Conservation (phyloP, 2,113 vertebrate species). For the Phocoena sinus region DNA sequence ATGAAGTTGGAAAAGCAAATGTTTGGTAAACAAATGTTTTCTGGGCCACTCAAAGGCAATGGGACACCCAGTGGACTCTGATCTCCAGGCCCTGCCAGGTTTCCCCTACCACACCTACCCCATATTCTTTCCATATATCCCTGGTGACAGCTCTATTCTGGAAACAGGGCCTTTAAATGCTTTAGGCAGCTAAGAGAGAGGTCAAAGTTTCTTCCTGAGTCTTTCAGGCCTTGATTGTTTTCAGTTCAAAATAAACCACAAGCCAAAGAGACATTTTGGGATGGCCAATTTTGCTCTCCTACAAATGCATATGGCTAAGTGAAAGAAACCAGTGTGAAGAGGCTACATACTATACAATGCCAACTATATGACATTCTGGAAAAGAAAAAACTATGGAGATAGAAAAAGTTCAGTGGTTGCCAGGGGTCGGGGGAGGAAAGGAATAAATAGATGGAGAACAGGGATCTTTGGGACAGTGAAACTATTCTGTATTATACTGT, state of each 20-base stretch:
- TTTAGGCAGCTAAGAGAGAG: neutral
- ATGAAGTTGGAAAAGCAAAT: neutral
- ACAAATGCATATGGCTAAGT: neutral
- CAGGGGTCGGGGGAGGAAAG: neutral
- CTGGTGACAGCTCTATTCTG: neutral
- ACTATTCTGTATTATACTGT: neutral
- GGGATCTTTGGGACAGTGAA: neutral
- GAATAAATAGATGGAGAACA: neutral
- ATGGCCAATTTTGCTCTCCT: too few relatives aligned
- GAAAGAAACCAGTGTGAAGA: neutral
- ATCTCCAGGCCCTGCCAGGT: neutral
- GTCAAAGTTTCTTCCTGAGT: neutral
- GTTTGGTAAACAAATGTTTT: neutral
- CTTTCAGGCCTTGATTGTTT: neutral
- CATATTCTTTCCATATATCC: neutral
- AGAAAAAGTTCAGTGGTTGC: neutral
- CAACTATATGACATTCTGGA: neutral
- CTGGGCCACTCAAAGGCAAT: neutral
- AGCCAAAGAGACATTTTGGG: neutral
- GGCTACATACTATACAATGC: neutral
- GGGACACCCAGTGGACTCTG: neutral
- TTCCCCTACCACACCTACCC: neutral
- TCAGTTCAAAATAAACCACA: neutral
- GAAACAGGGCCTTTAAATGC: neutral
- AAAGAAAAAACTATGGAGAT: neutral